Evolutionary conservation across 2,797 vertebrate species (phyloP), one percentile per base, ranked within the genome.

Genomic region (Melanotaenia pygmaea): DNA sequence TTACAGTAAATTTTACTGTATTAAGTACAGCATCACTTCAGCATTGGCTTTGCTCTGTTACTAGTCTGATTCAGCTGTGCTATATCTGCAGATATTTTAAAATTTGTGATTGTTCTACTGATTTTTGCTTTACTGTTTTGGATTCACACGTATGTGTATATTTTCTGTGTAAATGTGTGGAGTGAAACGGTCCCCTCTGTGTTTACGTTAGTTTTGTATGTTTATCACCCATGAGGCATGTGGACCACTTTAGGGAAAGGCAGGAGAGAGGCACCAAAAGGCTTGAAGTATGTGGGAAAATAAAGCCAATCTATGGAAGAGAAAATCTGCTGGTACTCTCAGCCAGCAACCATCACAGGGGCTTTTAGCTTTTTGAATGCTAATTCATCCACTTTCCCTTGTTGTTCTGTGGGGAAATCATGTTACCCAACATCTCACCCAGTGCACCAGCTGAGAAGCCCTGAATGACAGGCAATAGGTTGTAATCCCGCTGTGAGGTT

Each of bases 331-430:
- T 66, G 76, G 77, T 14, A 50, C 83, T 83, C 76, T 84, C 70
- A 69, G 78, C 79, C 62, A 37, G 72, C 67, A 40, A 76, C 72
- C 68, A 61, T 81, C 88, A 69, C 89, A 77, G 86, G 85, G 91
- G 80, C 83, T 92, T 89, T 92, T 86, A 89, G 80, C 84, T 77
- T 90, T 91, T 81, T 84, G 84, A 88, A 92, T 93, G 85, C 88
- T 90, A 92, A 92, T 93, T 88, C 82, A 79, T 83, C 89, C 86
- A 89, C 87, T 87, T 88, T 83, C 74, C 72, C 80, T 79, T 73
- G 77, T 87, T 83, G 81, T 88, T 88, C 90, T 85, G 72, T 78
- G 68, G 89, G 91, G 90, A 92, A 91, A 93, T 93, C 88, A 90
- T 78, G 84, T 83, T 84, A 80, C 79, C 76, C 78, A 74, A 83